Evolutionary conservation across 2,797 vertebrate species (phyloP).

Genomic region (Dallia pectoralis): DNA sequence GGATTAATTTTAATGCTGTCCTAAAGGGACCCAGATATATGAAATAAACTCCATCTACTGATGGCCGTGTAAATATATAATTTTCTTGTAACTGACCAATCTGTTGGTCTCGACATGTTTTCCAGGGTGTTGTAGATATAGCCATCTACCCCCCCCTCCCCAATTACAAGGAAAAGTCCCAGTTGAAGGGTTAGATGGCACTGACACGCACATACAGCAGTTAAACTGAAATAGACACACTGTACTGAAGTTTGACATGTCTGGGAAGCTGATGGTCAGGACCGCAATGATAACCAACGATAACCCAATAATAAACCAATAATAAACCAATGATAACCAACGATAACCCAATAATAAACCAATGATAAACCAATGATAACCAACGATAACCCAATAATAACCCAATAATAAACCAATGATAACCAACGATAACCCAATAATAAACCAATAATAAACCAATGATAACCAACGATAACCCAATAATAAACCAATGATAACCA

Average conservation of each 20-base stretch:
- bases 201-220: background rate
- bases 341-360: too few relatives aligned
- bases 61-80: conserved; percentile 1
- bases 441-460: too few relatives aligned
- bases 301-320: too few relatives aligned
- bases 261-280: background rate
- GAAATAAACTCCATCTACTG: background rate
- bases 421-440: too few relatives aligned
- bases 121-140: background rate
- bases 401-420: too few relatives aligned
- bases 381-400: too few relatives aligned
- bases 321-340: too few relatives aligned
- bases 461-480: too few relatives aligned
- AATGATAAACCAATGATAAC: too few relatives aligned
- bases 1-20: background rate
- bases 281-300: background rate
- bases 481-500: too few relatives aligned
- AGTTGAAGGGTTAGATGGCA: background rate
- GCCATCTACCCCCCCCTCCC: background rate
- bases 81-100: background rate
- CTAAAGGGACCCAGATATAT: background rate
- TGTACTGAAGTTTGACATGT: background rate
- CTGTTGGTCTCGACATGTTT: background rate
- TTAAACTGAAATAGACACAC: background rate
- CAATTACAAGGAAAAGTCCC: background rate